Evolutionary conservation across 2,113 vertebrate genomes (phyloP).

Genomic region (Calidris pygmaea): DNA sequence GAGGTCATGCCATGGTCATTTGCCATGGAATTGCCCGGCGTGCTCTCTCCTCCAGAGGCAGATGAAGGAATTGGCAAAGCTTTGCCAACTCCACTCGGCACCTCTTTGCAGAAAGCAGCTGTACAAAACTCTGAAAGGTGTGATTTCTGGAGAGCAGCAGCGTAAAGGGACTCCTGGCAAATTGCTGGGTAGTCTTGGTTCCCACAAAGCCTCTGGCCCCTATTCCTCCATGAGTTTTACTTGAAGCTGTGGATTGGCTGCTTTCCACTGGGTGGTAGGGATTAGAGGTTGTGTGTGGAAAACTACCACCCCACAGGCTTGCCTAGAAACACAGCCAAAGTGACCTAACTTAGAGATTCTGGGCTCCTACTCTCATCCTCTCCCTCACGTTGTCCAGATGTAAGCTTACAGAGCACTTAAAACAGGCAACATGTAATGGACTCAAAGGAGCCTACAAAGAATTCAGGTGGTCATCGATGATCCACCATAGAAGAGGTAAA

Average conservation of each 20-base stretch:
- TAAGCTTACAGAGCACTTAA: background rate
- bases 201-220: background rate
- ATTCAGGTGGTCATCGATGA: background rate
- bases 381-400: background rate
- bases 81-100: background rate
- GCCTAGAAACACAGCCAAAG: background rate
- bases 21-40: background rate
- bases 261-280: background rate
- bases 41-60: background rate
- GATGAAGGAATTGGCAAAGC: background rate
- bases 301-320: background rate
- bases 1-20: background rate
- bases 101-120: constrained; percentile 1
- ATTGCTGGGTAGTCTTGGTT: background rate
- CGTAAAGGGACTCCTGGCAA: background rate
- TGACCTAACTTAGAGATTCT: background rate
- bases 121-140: background rate
- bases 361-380: background rate
- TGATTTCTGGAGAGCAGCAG: constrained; percentile 19
- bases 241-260: background rate
- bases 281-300: background rate
- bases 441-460: background rate
- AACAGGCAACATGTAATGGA: background rate
- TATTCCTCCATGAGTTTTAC: background rate
- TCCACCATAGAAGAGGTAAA: background rate